Percentiles rank a stretch among this genome's conserved stretches.
These are phyloP conservation scores for Porphyrio hochstetteri DNA, from an alignment of 2,113 vertebrate species.

Conservation along the genomic window DNA sequence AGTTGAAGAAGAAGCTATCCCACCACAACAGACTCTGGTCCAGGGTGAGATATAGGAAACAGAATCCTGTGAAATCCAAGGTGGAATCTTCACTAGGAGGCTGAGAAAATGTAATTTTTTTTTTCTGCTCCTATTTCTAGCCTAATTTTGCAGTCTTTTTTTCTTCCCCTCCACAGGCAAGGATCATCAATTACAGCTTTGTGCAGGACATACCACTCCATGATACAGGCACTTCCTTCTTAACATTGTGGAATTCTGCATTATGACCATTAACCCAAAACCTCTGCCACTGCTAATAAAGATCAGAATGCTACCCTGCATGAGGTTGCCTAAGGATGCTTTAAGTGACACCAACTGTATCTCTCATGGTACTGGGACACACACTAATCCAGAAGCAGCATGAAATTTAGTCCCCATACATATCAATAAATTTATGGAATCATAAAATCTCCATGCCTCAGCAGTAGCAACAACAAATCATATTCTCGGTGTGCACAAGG, in stretches of 20 bases:
- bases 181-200: not conserved
- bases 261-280: not conserved
- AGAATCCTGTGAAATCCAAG: not conserved
- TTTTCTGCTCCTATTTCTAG: not conserved
- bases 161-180: not conserved
- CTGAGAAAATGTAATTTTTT: not conserved
- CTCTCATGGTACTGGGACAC: not conserved
- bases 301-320: not conserved
- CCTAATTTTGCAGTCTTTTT: not conserved
- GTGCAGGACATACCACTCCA: not conserved
- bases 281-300: not conserved
- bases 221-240: not conserved
- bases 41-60: not conserved
- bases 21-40: not conserved
- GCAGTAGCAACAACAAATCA: not conserved
- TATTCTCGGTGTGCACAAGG: not conserved
- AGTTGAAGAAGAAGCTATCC: not conserved
- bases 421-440: not conserved
- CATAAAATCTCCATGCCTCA: not conserved
- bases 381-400: not conserved
- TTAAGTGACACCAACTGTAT: not conserved
- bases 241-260: not conserved
- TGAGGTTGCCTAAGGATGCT: not conserved
- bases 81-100: not conserved
- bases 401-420: not conserved